A percentile compares a stretch with the other conserved stretches of the same genome.
Evolutionary conservation across 2,797 vertebrate genomes (phyloP).

Genomic region (Psittacula echo): DNA sequence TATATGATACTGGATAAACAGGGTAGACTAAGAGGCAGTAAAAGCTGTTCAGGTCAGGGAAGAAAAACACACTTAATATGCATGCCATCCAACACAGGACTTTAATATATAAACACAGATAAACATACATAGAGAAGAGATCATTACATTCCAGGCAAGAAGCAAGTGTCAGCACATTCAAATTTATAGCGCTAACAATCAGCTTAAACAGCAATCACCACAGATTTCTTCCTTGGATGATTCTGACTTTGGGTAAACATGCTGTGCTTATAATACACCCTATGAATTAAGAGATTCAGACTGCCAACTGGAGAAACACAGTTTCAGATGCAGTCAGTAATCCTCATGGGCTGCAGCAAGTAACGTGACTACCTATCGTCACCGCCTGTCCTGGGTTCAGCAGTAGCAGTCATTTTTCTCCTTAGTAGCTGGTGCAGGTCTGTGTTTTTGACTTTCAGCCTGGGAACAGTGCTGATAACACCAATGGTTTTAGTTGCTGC

Average conservation of each 20-base stretch:
- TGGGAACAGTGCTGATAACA: too few species aligned
- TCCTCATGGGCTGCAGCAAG: neutral
- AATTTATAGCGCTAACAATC: neutral
- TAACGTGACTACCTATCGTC: rapidly evolving
- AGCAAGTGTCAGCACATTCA: neutral
- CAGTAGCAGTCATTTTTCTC: too few species aligned
- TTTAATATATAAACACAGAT: neutral
- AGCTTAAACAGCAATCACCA: neutral
- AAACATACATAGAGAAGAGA: neutral
- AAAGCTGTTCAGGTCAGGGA: neutral
- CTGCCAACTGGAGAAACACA: neutral
- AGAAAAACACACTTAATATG: neutral
- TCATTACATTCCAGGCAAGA: neutral
- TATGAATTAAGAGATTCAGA: neutral
- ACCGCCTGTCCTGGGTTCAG: neutral
- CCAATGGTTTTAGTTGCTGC: too few species aligned
- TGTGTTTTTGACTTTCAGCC: too few species aligned
- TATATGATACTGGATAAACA: neutral
- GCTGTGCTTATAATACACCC: neutral
- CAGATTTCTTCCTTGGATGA: neutral
- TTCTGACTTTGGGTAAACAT: neutral
- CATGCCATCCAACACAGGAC: neutral
- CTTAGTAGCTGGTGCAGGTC: too few species aligned
- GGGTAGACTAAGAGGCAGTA: neutral
- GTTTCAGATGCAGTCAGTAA: neutral